Evolutionary conservation across 2,888 invertebrate genomes (phyloP), one percentile per base, ranked within the genome.

Genomic region (Melinopterus prodromus): DNA sequence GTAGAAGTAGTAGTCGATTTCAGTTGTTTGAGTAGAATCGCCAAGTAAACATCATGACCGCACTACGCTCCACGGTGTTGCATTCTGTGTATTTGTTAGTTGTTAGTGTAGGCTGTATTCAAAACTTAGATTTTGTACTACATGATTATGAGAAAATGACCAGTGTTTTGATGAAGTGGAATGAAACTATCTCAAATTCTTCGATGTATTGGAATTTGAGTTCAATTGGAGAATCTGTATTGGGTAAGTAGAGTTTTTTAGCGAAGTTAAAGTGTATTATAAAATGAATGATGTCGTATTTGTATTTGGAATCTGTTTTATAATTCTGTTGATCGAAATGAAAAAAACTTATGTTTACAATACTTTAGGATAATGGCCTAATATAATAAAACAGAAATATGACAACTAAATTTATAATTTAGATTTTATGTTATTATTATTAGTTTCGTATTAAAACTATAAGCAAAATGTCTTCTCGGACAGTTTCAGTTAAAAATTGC

Each of bases 221-320:
- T 83, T 88, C 89, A 0, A 91, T 93, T 80, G 94, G 95, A n/a
- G 89, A 91, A 84, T 92, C 93, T 16, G 90, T 91, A 0, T 86
- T 91, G 86, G 90, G 91, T 90, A 84, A 85, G 86, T 84, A 71
- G 12, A 69, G 74, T 5, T 77, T 15, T 2, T 16, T 26, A n/a
- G 26, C 9, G 6, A n/a, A 70, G 38, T 76, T 76, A 12, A 1
- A 7, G 26, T 78, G 71, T 12, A 76, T 38, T 35, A 26, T 2
- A 26, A 26, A 26, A 26, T 26, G 26, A 3, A 26, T 26, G 2
- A 2, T 26, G 26, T 26, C 26, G 1, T 26, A 2, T 26, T 26
- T 26, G 26, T 26, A 26, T 26, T 26, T 26, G 26, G 26, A 26
- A 26, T 26, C 26, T 26, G 26, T 26, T 26, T 3, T 26, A 26